Evolutionary conservation across 2,113 vertebrate genomes (phyloP), one percentile per base, ranked within the genome.

Genomic region (Dasyurus viverrinus): DNA sequence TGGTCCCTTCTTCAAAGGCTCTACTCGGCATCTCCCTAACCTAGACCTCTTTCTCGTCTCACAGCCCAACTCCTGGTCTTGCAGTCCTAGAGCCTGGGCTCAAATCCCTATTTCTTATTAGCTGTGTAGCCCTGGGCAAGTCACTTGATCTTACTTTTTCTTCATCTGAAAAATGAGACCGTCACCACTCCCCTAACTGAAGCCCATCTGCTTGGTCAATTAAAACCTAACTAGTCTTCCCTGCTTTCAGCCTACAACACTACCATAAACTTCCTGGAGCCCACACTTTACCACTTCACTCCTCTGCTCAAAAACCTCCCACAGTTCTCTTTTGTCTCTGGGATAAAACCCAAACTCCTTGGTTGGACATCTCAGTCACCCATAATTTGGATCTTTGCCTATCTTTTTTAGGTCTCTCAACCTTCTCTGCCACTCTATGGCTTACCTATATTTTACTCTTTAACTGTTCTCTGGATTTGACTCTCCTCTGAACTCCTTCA

Each of bases 321-420:
- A 84, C 42, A 36, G 7, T 42, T 84, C 42, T 42, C 68, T 84
- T 84, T 84, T 84, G 68, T 26, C 7, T 84, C 19, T 84, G 42
- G 68, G 16, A 84, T 42, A 84, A 84, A 42, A 84, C 19, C 42
- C 36, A 84, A 84, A 84, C n/a, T n/a, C 36, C n/a, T 6, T 8
- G n/a, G 16, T 7, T 8, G 22, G 16, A 0, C n/a, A 84, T 42
- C n/a, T 84, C 68, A 76, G 14, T 76, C 68, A 76, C 19, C 30
- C 36, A 76, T 19, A 76, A n/a, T 19, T 27, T 93, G 50, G 26
- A 89, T 94, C 95, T 93, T 92, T 92, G 27, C 36, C 50, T 89
- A 68, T 22, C 42, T 84, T 57, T 95, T 54, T 8, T n/a, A n/a
- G 8, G 36, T 92, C 60, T 91, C 46, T 95, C 52, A 36, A 22